Conservation (phyloP, 2,888 invertebrate species). For the Proisotoma minuta region DNA sequence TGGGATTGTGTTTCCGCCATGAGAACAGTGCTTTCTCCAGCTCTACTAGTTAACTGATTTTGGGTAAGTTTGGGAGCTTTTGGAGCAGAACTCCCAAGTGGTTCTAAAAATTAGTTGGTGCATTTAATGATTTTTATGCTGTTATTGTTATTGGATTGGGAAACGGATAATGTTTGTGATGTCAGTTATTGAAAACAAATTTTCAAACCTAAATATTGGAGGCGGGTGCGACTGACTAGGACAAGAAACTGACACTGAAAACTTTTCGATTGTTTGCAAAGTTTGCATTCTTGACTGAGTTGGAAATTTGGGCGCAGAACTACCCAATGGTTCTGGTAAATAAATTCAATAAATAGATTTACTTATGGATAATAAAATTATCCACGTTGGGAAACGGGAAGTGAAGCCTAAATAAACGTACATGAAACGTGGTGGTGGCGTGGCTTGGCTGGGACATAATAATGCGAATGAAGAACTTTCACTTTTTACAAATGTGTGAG, state of each 20-base stretch:
- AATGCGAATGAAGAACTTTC: too few species aligned
- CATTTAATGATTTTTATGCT: background rate
- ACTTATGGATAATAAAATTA: too few species aligned
- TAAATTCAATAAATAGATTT: too few species aligned
- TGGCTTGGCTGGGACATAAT: too few species aligned
- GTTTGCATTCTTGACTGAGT: conserved; percentile 51
- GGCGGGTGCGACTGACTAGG: conserved; percentile 34
- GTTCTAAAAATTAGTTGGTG: conserved; percentile 25
- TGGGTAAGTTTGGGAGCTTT: conserved; percentile 42
- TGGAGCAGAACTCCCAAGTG: conserved; percentile 41
- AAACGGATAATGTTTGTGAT: background rate
- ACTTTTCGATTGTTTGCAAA: conserved; percentile 28
- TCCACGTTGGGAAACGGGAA: conserved; percentile 1
- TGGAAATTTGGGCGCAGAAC: conserved; percentile 57
- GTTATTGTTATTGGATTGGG: background rate
- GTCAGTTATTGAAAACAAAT: background rate
- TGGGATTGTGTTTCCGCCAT: conserved; percentile 39
- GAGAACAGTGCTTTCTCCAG: conserved; percentile 30
- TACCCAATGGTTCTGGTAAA: conserved; percentile 8
- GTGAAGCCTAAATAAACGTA: too few species aligned
- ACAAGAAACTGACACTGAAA: too few species aligned
- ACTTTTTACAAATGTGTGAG: too few species aligned
- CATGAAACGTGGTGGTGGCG: too few species aligned
- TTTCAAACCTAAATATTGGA: conserved; percentile 26
- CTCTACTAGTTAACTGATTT: conserved; percentile 24